Evolutionary conservation across 2,113 vertebrate species (phyloP), one percentile per base, ranked within the genome.

Genomic region (Merops nubicus): DNA sequence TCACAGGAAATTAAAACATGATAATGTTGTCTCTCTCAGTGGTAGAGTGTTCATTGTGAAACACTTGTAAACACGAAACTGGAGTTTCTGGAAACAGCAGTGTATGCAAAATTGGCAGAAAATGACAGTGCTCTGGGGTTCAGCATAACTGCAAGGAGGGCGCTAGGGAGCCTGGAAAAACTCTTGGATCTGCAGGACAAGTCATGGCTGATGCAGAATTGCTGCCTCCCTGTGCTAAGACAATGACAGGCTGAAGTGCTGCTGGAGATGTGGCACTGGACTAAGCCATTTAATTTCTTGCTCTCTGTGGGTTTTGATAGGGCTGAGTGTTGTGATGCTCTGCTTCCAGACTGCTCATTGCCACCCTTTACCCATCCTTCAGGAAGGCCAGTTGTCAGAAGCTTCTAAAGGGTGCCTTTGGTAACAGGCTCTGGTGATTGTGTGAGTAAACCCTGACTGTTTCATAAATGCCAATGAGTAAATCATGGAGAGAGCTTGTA

Each of bases 1-100:
- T 89, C 3, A 13, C 16, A 92, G 88, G 92, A 93, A 94, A 96
- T 48, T 72, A 72, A 85, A 94, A 65, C 64, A n/a, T 18, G 43
- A 47, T 92, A 86, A 69, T 92, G 53, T 75, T 94, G 85, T 68
- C 51, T 91, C 75, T 91, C 67, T 89, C 63, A 68, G 25, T 62
- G 85, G 25, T 75, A 42, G 56, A 65, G 47, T 33, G 64, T 68
- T 93, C 85, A 42, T 77, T 84, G 70, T 92, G 77, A 95, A 93
- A 89, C 38, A 65, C 12, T 0, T 92, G 84, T 79, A 93, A 96
- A 95, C 85, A 69, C 59, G 42, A 70, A 89, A 45, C 48, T 74
- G 67, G 79, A 82, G 81, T 93, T 85, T 91, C 63, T 85, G 67
- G 59, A 75, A 93, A 62, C 65, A 79, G 78, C 84, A 65, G 45